phyloP scores from a whole-genome alignment of 2,888 invertebrate genomes.

The Salpingus planirostris region DNA sequence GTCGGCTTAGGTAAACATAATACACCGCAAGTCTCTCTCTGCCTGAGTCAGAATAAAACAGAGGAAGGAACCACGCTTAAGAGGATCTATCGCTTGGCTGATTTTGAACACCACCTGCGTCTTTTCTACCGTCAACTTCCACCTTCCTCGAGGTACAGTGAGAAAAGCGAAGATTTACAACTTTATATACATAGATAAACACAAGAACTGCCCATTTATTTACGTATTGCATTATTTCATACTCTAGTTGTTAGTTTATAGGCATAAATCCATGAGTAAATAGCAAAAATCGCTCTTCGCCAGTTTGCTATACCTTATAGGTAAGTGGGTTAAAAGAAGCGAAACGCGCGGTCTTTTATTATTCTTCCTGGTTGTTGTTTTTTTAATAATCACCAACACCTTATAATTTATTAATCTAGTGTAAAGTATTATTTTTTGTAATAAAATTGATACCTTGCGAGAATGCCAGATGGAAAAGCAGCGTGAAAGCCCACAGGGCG shows the following conservation, averaged over 20 bases:
- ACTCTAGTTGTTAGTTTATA: constrained; percentile 5
- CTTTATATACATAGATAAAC: too few relatives aligned
- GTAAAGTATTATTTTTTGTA: too few relatives aligned
- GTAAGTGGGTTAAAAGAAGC: constrained; percentile 6
- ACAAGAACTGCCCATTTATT: constrained; percentile 1
- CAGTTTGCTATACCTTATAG: too few relatives aligned
- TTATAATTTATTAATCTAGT: too few relatives aligned
- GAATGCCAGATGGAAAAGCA: constrained; percentile 12
- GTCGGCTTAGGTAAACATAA: too few relatives aligned
- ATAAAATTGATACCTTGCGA: constrained; percentile 19
- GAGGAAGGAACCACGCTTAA: constrained; percentile 22
- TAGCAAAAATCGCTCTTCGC: constrained; percentile 4
- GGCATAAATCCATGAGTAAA: constrained; percentile 1
- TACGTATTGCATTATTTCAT: constrained; percentile 2
- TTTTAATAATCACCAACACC: too few relatives aligned
- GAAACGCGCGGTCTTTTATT: background rate
- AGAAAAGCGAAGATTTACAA: too few relatives aligned
- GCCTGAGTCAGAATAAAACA: too few relatives aligned
- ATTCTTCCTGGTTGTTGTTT: too few relatives aligned
- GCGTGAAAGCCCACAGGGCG: constrained; percentile 21
- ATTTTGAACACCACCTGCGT: constrained; percentile 7
- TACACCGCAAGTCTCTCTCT: too few relatives aligned
- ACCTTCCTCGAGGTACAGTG: too few relatives aligned
- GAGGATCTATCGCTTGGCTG: constrained; percentile 19
- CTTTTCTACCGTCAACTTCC: background rate